These are phyloP conservation scores for Thyatira batis DNA, from an alignment of 2,888 invertebrate genomes.

Conservation along the genomic window DNA sequence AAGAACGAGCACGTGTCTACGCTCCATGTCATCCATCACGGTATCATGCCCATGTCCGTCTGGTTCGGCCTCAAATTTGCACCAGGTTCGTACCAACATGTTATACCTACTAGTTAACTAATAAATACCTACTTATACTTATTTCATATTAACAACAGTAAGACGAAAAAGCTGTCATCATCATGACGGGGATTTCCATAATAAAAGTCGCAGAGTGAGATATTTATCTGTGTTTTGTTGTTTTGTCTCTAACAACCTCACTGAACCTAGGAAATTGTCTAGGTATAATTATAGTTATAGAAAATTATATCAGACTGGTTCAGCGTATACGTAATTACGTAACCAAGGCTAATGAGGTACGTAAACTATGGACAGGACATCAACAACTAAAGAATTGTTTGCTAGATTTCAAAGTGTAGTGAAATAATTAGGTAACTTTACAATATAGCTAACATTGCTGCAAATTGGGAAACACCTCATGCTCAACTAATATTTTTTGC, in stretches of 20 bases:
- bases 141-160: neutral
- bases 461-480: neutral
- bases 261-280: too few relatives aligned
- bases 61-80: conserved; percentile 98
- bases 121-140: neutral
- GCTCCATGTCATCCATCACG: conserved; percentile 97
- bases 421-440: neutral
- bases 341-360: neutral
- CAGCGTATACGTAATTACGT: neutral
- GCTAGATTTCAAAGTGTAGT: neutral
- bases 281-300: too few relatives aligned
- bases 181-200: neutral
- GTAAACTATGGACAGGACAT: neutral
- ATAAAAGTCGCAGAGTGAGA: neutral
- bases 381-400: neutral
- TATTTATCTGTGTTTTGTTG: neutral
- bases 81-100: conserved; percentile 85
- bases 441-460: neutral
- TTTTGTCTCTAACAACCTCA: neutral
- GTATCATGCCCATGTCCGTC: conserved; percentile 97
- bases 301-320: neutral
- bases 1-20: conserved; percentile 97
- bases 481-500: neutral
- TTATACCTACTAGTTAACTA: neutral
- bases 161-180: too few relatives aligned